These are phyloP conservation scores for Athene cunicularia DNA, from an alignment of 2,113 vertebrate genomes.

Conservation along the genomic window DNA sequence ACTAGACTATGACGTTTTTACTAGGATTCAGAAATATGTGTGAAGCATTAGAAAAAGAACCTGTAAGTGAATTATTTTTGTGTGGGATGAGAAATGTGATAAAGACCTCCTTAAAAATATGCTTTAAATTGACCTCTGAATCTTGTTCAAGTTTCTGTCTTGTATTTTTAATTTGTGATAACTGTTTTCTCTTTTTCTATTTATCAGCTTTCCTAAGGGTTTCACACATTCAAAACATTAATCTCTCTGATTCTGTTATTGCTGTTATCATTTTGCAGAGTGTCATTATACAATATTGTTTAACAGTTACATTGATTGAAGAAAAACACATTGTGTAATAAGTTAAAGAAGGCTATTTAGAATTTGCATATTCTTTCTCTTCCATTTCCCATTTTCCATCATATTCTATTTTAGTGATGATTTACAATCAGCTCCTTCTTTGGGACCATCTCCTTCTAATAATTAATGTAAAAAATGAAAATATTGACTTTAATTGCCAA, in stretches of 20 bases:
- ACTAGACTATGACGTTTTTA: background rate
- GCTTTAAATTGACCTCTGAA: slow-evolving; percentile 34
- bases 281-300: background rate
- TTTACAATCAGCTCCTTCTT: background rate
- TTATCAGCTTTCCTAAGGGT: slow-evolving; percentile 23
- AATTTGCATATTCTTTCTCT: background rate
- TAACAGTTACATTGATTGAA: background rate
- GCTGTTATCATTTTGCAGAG: slow-evolving; percentile 3
- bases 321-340: background rate
- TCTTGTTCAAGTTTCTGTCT: slow-evolving; percentile 29
- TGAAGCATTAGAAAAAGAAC: background rate
- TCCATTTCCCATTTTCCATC: background rate
- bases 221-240: slow-evolving; percentile 31
- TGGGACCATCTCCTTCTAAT: background rate
- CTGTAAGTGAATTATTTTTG: background rate
- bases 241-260: slow-evolving; percentile 12
- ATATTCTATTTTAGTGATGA: background rate
- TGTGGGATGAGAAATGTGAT: background rate
- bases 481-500: background rate
- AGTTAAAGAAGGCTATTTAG: background rate
- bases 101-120: slow-evolving; percentile 34
- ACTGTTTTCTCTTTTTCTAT: slow-evolving; percentile 20
- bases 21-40: background rate
- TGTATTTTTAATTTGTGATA: slow-evolving; percentile 28
- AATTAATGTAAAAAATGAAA: background rate